Evolutionary conservation across 2,113 vertebrate genomes (phyloP).

Genomic region (Corydoras maculifer): DNA sequence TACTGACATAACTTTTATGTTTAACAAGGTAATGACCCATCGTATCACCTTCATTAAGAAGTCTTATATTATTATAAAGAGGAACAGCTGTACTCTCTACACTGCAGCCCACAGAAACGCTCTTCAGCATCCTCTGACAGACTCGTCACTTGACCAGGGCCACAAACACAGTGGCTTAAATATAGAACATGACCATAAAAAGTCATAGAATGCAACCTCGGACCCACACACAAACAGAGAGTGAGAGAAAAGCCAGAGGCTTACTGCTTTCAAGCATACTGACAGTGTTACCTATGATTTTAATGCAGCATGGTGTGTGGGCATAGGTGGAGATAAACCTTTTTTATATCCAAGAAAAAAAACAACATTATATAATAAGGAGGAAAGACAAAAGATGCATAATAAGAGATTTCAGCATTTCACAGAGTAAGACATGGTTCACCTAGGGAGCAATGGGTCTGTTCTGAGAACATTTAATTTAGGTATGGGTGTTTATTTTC

Average conservation of each 20-base stretch:
- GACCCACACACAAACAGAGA: slow-evolving; percentile 29
- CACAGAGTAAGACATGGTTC: background rate
- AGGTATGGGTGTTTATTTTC: slow-evolving; percentile 26
- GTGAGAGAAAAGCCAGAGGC: slow-evolving; percentile 54
- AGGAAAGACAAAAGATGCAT: background rate
- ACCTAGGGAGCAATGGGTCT: background rate
- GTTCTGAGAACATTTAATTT: slow-evolving; percentile 28
- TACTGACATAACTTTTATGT: background rate
- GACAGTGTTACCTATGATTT: slow-evolving; percentile 7
- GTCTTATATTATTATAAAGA: slow-evolving; percentile 25
- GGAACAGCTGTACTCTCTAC: slow-evolving; percentile 44
- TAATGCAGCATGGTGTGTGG: slow-evolving; percentile 20
- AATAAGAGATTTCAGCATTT: background rate
- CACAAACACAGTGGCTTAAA: slow-evolving; percentile 74
- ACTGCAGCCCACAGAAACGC: slow-evolving; percentile 47
- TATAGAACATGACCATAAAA: slow-evolving; percentile 99
- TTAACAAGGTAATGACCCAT: background rate
- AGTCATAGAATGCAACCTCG: slow-evolving; percentile 79
- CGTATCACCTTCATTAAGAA: slow-evolving; percentile 11
- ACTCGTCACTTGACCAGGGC: slow-evolving; percentile 62
- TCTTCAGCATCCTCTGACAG: slow-evolving; percentile 58
- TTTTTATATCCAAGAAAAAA: background rate
- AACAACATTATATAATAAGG: no score
- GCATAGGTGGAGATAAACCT: slow-evolving; percentile 14
- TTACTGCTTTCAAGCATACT: slow-evolving; percentile 38